Base-by-base conservation (phyloP, 2,797 vertebrate genomes). In the Erpetoichthys calabaricus region DNA sequence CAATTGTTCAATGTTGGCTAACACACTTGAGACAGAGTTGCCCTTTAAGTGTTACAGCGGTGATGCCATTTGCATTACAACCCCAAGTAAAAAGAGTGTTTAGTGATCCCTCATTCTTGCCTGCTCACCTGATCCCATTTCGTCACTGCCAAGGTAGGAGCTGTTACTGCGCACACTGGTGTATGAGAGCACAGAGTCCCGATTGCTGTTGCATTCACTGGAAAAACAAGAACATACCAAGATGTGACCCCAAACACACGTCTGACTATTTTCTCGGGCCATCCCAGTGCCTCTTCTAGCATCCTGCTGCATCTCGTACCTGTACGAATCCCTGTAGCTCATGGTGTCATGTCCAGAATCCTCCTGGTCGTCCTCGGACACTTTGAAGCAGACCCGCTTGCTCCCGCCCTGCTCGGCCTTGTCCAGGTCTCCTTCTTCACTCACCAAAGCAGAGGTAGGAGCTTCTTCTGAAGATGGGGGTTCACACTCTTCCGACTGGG, bases 241-340 rank as follows among this genome's bases (percentile, higher is more conserved):
- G 56, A 46, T 47, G 51, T 3, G 8, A 44, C 45, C 8, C 50
- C 41, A 9, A 51, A 51, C 5, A 51, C 50, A 9, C 41, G 50
- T 4, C 50, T 51, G 56, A 58, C 57, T 58, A 47, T 42, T 53
- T 60, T 56, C 57, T 53, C 60, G 57, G 60, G 60, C 52, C 57
- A 42, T 44, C 54, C 51, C 6, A 9, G 49, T 52, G 53, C 25
- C 47, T 62, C 55, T 59, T 64, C 62, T 66, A 49, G n/a, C 41
- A 7, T 42, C n/a, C 3, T 7, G 25, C 45, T 42, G 41, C 10
- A 45, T 8, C 3, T 7, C 71, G 52, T 53, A 98, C 96, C 95
- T 99, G 84, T 99, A 99, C 5, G 96, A 99, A 73, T 99, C 96
- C 44, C 96, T 88, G 80, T 91, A 97, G 80, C 96, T 99, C 87